These are phyloP conservation scores for Malthinus seriepunctatus DNA, from an alignment of 2,888 invertebrate genomes.

Conservation along the genomic window DNA sequence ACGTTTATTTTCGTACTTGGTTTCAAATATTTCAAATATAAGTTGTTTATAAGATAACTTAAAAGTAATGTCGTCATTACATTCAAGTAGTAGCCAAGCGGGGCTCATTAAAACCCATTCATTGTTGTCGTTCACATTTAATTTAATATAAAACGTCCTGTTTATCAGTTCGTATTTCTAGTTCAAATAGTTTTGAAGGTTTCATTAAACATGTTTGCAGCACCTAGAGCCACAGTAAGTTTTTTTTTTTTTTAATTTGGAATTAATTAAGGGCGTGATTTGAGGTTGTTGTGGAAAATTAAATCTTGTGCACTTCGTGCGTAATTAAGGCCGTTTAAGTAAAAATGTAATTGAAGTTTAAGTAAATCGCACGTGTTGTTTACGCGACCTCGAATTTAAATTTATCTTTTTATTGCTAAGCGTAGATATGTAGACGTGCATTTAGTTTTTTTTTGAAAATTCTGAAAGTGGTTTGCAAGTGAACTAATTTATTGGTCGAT, in stretches of 20 bases:
- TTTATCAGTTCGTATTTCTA: conserved; percentile 1
- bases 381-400: background rate
- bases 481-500: too few species aligned
- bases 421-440: too few species aligned
- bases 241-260: background rate
- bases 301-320: background rate
- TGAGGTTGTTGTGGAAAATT: background rate
- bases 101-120: conserved; percentile 17
- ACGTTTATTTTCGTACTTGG: too few species aligned
- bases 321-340: too few species aligned
- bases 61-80: background rate
- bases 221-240: conserved; percentile 28
- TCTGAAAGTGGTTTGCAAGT: too few species aligned
- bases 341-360: background rate
- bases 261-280: background rate
- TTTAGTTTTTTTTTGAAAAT: too few species aligned
- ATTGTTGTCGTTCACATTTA: conserved; percentile 17
- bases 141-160: conserved; percentile 11
- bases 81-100: conserved; percentile 2
- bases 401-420: background rate
- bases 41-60: too few species aligned
- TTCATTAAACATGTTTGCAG: conserved; percentile 24
- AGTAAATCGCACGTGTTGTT: background rate
- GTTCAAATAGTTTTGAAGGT: background rate
- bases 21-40: too few species aligned